Evolutionary conservation across 2,797 vertebrate species (phyloP).

Genomic region (Capromys pilorides): DNA sequence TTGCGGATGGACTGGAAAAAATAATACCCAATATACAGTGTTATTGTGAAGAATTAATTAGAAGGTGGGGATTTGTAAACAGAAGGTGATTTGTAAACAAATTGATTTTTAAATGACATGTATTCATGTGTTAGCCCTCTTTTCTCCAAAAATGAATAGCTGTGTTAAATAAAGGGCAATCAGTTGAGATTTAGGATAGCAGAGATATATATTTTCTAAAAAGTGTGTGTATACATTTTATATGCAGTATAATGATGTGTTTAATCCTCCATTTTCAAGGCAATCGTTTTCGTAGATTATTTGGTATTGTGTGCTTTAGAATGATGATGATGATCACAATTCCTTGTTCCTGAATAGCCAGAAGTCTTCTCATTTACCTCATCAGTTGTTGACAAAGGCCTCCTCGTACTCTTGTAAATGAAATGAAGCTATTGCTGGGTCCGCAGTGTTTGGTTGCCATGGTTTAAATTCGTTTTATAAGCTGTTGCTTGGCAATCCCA

Average conservation of each 20-base stretch:
- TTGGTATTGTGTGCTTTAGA: slow-evolving; percentile 50
- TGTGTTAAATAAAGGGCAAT: slow-evolving; percentile 43
- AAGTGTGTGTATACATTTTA: slow-evolving; percentile 31
- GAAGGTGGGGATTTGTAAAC: slow-evolving; percentile 57
- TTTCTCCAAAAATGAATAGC: slow-evolving; percentile 19
- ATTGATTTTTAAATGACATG: slow-evolving; percentile 61
- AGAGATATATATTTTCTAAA: neutral
- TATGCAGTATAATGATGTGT: neutral
- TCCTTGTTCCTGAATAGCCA: slow-evolving; percentile 18
- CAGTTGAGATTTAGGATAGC: slow-evolving; percentile 33
- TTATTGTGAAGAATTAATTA: slow-evolving; percentile 69
- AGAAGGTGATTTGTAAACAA: slow-evolving; percentile 60
- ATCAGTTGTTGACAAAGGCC: slow-evolving; percentile 75
- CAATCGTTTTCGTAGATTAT: slow-evolving; percentile 49
- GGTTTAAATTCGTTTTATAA: slow-evolving; percentile 79
- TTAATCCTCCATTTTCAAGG: slow-evolving; percentile 50
- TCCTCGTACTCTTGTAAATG: slow-evolving; percentile 77
- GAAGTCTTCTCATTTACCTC: slow-evolving; percentile 69
- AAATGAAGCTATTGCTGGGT: slow-evolving; percentile 78
- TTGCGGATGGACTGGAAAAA: slow-evolving; percentile 56
- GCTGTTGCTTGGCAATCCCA: slow-evolving; percentile 82
- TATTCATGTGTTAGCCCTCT: slow-evolving; percentile 8
- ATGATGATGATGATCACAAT: slow-evolving; percentile 44
- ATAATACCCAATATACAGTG: slow-evolving; percentile 13
- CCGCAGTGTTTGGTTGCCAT: slow-evolving; percentile 80